phyloP scores from a whole-genome alignment of 2,797 vertebrate species.

The Spinibarbus caldwelli region DNA sequence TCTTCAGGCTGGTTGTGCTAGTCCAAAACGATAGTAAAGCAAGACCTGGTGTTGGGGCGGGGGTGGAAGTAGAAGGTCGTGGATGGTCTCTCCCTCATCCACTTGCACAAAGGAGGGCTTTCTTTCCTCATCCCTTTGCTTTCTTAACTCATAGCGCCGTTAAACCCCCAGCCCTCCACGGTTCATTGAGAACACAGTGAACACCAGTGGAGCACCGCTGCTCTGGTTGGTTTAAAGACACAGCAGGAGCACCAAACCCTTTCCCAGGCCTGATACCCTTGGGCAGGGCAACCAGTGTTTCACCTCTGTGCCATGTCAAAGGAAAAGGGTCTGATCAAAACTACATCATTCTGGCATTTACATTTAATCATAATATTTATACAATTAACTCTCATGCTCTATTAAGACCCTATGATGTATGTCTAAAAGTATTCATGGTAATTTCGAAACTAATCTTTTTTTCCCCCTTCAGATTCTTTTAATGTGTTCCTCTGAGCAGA shows the following conservation, averaged over 20 bases:
- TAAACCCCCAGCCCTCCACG: constrained; percentile 56
- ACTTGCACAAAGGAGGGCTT: constrained; percentile 67
- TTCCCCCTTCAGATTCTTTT: neutral
- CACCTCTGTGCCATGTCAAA: constrained; percentile 8
- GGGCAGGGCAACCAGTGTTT: too few species aligned
- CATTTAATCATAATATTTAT: neutral
- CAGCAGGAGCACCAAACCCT: constrained; percentile 41
- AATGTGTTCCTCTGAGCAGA: neutral
- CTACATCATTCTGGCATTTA: neutral
- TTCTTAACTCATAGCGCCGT: constrained; percentile 65
- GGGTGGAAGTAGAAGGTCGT: constrained; percentile 37
- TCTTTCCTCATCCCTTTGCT: constrained; percentile 64
- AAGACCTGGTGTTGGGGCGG: constrained; percentile 46
- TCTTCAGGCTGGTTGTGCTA: constrained; percentile 42
- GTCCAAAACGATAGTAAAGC: constrained; percentile 21
- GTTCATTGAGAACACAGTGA: constrained; percentile 54
- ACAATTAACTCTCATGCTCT: neutral
- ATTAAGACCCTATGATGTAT: neutral
- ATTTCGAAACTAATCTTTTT: neutral
- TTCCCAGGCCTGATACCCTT: neutral
- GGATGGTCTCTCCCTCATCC: constrained; percentile 45
- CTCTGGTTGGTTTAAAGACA: constrained; percentile 41
- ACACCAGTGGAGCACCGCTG: constrained; percentile 57
- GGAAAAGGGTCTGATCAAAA: neutral
- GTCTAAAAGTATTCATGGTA: neutral